Evolutionary conservation across 1,140 invertebrate species (phyloP), one percentile per base, ranked within the genome.

Genomic region (Solenopsis fugax): DNA sequence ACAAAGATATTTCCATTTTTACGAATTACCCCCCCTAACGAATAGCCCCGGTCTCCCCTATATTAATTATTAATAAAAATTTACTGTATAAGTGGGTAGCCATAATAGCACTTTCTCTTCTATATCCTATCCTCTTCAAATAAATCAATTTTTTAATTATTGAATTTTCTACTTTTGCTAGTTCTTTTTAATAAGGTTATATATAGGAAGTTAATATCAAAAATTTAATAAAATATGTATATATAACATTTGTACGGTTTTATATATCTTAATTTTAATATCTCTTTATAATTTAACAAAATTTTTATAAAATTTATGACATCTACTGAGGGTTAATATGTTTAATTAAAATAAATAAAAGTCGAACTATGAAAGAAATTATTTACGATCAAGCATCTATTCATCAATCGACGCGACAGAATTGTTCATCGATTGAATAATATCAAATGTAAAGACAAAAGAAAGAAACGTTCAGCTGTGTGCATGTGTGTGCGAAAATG

Each of bases 221-320:
- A 67, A 67, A 65, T 10, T 29, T 60, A 62, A 18, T 34, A 64
- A 64, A 64, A 34, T 62, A 34, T 62, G 1, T 37, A 64, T 4
- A 64, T 37, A n/a, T n/a, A n/a, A n/a, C n/a, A n/a, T n/a, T 64
- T 64, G 16, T 69, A 5, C 41, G 2, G 37, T 41, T 21, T 16
- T 37, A 34, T 29, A 73, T 56, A 73, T 37, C 1, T 16, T 52
- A 50, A 65, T 29, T 78, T 64, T 64, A 69, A 52, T 60, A 29
- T 67, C 1, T 52, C 18, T 69, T 52, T 80, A 77, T 60, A 24
- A 50, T 78, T 67, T 52, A 41, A 10, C 18, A 24, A 67, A 80
- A 41, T 18, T 37, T 80, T 80, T 41, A 45, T 69, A 64, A 18
- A 78, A 9, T 65, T 62, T 29, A 45, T 18, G 12, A 37, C 5